Evolutionary conservation across 2,797 vertebrate genomes (phyloP).

Genomic region (Sebastes oblongus): DNA sequence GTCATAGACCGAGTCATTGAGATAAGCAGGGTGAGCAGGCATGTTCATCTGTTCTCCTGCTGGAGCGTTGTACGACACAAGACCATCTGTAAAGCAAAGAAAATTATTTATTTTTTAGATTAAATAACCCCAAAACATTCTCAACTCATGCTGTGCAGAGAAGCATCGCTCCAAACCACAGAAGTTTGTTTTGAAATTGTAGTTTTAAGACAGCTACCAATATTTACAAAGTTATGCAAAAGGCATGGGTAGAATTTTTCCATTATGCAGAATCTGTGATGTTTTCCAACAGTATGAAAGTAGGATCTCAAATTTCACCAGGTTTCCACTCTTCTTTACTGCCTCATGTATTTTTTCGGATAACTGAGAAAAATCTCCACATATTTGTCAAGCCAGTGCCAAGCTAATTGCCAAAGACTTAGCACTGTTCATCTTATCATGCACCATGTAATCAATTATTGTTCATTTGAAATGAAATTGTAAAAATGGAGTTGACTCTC

Average conservation of each 20-base stretch:
- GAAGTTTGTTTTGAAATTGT: constrained; percentile 1
- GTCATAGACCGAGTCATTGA: constrained; percentile 97
- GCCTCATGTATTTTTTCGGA: no score
- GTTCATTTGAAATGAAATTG: no score
- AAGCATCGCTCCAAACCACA: constrained; percentile 7
- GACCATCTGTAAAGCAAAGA: constrained; percentile 84
- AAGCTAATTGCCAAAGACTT: no score
- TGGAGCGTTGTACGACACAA: constrained; percentile 94
- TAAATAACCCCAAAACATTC: neutral
- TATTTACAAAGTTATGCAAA: neutral
- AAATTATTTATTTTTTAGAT: neutral
- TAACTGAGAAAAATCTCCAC: no score
- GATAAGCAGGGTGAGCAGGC: constrained; percentile 82
- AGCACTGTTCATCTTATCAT: no score
- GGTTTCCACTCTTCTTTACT: no score
- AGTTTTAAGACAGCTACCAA: neutral
- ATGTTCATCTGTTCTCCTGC: constrained; percentile 89
- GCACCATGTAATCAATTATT: no score
- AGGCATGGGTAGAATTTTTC: neutral
- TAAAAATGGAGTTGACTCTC: no score
- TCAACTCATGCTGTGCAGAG: neutral
- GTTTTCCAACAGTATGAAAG: neutral
- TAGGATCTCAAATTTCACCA: no score
- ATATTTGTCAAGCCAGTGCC: no score
- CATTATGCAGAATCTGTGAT: neutral